Evolutionary conservation across 2,888 invertebrate genomes (phyloP).

Genomic region (Acanthacorydalis orientalis): DNA sequence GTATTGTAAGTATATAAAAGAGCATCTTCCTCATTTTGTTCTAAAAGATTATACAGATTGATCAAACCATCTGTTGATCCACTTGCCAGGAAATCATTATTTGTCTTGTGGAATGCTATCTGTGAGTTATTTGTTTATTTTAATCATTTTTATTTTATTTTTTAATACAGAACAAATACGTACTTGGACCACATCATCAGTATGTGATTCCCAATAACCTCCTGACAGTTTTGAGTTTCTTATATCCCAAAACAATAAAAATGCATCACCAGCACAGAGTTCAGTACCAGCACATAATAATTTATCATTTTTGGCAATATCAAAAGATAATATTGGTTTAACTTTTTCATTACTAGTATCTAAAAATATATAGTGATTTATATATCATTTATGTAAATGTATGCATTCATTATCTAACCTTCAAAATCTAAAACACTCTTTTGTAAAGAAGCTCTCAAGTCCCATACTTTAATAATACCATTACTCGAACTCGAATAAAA

Average conservation of each 20-base stretch:
- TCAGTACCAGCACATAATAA: slow-evolving; percentile 63
- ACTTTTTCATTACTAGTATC: slow-evolving; percentile 24
- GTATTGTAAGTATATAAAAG: slow-evolving; percentile 59
- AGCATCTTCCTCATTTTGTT: slow-evolving; percentile 64
- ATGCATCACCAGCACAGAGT: slow-evolving; percentile 48
- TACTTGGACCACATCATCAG: slow-evolving; percentile 63
- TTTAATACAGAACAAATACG: slow-evolving; percentile 8
- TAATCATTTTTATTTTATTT: neutral
- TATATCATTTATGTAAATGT: neutral
- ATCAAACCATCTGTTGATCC: slow-evolving; percentile 74
- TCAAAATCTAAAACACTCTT: slow-evolving; percentile 26
- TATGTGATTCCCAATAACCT: slow-evolving; percentile 70
- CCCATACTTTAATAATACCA: slow-evolving; percentile 43
- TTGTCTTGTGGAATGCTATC: slow-evolving; percentile 53
- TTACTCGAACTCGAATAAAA: slow-evolving; percentile 40
- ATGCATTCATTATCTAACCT: slow-evolving; percentile 16
- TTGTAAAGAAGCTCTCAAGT: slow-evolving; percentile 33
- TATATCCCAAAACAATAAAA: slow-evolving; percentile 67
- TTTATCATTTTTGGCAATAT: slow-evolving; percentile 50
- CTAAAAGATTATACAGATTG: slow-evolving; percentile 63
- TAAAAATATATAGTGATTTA: slow-evolving; percentile 15
- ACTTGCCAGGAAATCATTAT: slow-evolving; percentile 48
- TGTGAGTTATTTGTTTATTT: slow-evolving; percentile 19
- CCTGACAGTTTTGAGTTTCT: slow-evolving; percentile 46
- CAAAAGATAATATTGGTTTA: slow-evolving; percentile 53